These are phyloP conservation scores for Tragelaphus scriptus DNA, from an alignment of 2,113 vertebrate species.

Conservation along the genomic window DNA sequence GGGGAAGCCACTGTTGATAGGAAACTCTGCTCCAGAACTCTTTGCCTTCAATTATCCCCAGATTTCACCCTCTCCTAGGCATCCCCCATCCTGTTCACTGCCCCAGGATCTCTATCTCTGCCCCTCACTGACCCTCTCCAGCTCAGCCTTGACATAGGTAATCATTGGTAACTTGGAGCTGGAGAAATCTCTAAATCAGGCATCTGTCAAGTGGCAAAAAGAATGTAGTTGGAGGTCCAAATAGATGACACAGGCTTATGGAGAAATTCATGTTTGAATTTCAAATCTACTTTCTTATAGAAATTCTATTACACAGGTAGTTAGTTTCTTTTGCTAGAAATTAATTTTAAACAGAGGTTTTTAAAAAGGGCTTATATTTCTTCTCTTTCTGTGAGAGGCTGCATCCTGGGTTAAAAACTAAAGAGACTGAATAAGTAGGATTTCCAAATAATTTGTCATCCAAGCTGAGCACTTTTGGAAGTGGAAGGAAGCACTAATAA, in stretches of 20 bases:
- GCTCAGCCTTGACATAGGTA: not conserved
- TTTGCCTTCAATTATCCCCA: not conserved
- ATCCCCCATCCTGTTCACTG: not conserved
- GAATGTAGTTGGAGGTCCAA: not conserved
- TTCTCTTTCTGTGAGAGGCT: not conserved
- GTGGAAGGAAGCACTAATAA: not conserved
- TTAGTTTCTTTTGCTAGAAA: slow-evolving; percentile 20
- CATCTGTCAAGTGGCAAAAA: not conserved
- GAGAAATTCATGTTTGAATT: not conserved
- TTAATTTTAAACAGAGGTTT: slow-evolving; percentile 1
- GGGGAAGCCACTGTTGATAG: not conserved
- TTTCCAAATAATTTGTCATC: not conserved
- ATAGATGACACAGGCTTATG: not conserved
- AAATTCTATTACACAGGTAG: not conserved
- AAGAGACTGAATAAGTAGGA: not conserved
- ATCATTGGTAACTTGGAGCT: not conserved
- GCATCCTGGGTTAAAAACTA: not conserved
- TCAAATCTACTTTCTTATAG: not conserved
- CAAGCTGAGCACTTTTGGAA: not conserved
- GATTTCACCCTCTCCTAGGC: not conserved
- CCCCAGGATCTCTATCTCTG: not conserved
- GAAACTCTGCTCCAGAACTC: not conserved
- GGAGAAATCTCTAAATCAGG: not conserved
- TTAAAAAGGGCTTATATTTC: not conserved
- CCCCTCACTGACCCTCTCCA: not conserved